Conservation (phyloP, 2,888 invertebrate genomes). For the Lysandra coridon region DNA sequence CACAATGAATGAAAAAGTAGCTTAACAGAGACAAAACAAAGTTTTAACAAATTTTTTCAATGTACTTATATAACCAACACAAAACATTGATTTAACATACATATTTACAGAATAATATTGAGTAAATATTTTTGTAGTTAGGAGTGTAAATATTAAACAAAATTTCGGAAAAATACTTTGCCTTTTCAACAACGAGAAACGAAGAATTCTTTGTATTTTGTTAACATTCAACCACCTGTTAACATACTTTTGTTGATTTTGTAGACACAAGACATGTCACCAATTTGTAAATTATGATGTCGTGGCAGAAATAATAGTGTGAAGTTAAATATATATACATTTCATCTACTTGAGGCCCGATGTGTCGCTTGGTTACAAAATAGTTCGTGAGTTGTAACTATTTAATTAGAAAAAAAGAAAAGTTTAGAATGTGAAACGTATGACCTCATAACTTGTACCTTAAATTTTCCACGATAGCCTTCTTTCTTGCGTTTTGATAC, state of each 20-base stretch:
- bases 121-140: no score
- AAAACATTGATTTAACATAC: no score
- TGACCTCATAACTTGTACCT: slow-evolving; percentile 53
- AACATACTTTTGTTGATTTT: slow-evolving; percentile 5
- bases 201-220: neutral
- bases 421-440: slow-evolving; percentile 4
- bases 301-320: neutral
- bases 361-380: neutral
- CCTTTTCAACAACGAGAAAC: neutral
- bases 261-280: neutral
- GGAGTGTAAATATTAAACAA: no score
- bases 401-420: neutral
- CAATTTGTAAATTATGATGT: neutral
- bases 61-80: no score
- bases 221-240: slow-evolving; percentile 18
- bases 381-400: neutral
- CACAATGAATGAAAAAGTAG: no score
- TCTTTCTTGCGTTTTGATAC: slow-evolving; percentile 78
- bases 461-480: slow-evolving; percentile 74
- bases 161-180: neutral
- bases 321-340: neutral
- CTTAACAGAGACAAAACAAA: no score
- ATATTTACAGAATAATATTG: no score
- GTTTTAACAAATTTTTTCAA: no score
- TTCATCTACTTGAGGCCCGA: neutral